Evolutionary conservation across 2,113 vertebrate species (phyloP), one percentile per base, ranked within the genome.

Genomic region (Engystomops pustulosus): DNA sequence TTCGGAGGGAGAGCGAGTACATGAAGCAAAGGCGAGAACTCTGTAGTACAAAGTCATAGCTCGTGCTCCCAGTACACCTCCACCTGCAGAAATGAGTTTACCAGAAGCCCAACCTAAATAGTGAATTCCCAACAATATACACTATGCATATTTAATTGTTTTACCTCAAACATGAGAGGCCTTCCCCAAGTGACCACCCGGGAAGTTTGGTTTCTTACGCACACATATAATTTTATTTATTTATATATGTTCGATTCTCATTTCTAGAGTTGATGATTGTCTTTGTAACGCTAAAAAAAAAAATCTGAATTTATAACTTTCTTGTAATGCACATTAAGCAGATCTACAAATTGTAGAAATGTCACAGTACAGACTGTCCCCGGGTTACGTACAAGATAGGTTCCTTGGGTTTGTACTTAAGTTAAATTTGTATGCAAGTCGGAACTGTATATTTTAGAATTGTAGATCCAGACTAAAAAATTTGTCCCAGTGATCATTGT

Each of bases 21-120:
- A 49, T 81, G 6, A 49, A 77, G 82, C 45, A 36, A 65, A 78
- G 77, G 67, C 27, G n/a, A 79, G 34, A 78, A 44, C 23, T 60
- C 38, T 75, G 71, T 62, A 75, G 81, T 44, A 79, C 62, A 78
- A 68, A 70, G 72, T 51, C 41, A 75, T 47, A 12, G 71, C 71
- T n/a, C 9, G 32, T 17, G 15, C 41, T 77, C 71, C 27, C 72
- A 84, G 41, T 84, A 84, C 44, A 79, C 32, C 12, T 44, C 8
- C 36, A 55, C n/a, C 60, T 44, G 17, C 27, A 47, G n/a, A 17
- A 47, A n/a, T 27, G 36, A 45, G 45, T 62, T 75, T 47, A 76
- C 12, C 71, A 51, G 67, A 67, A 38, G 14, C 27, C 58, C 9
- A 36, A 1, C 27, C 18, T 38, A 60, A 68, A 80, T 80, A 38